Base-by-base conservation (phyloP, 1,140 invertebrate genomes). In the Camponotus vicinus region DNA sequence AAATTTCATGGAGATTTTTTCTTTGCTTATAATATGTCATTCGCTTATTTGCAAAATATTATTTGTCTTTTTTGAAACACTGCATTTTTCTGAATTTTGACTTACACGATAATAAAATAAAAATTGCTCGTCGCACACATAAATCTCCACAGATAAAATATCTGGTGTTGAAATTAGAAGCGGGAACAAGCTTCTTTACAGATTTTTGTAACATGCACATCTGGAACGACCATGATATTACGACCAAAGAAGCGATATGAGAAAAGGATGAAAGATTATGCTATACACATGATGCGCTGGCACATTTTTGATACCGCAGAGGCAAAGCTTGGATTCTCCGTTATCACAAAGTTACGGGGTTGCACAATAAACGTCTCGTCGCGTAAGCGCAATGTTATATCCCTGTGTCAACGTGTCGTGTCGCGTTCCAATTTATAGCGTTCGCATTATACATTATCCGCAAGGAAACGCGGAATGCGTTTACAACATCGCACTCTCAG, bases 271-370 rank as follows among this genome's bases (percentile, higher is more conserved):
- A 32, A 45, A 49, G 27, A 78, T 49, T 64, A 49, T 21, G 18
- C 18, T 63, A 21, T 27, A 63, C 34, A 27, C 27, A 45, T 59
- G 18, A 52, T 40, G 4, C n/a, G 71, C 8, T 52, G 34, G 34
- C n/a, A 66, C n/a, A 77, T 85, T 85, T 78, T 85, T 77, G 75
- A 85, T 66, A 63, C 15, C 21, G 45, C 63, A 67, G 49, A 66
- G 42, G 55, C 45, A 77, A 63, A 84, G 83, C 59, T 42, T 9
- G 45, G 75, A 77, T 77, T 77, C 83, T 76, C 83, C 52, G 61
- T 67, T 85, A 85, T 85, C 71, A 79, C 83, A 78, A 85, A 76
- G 75, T 85, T 78, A 77, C 83, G 71, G 15, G 83, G 45, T 85
- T 59, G 83, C 83, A 78, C 34, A 55, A 63, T 78, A 66, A 77